phyloP scores from a whole-genome alignment of 1,140 invertebrate species.

The Conus ventricosus region DNA sequence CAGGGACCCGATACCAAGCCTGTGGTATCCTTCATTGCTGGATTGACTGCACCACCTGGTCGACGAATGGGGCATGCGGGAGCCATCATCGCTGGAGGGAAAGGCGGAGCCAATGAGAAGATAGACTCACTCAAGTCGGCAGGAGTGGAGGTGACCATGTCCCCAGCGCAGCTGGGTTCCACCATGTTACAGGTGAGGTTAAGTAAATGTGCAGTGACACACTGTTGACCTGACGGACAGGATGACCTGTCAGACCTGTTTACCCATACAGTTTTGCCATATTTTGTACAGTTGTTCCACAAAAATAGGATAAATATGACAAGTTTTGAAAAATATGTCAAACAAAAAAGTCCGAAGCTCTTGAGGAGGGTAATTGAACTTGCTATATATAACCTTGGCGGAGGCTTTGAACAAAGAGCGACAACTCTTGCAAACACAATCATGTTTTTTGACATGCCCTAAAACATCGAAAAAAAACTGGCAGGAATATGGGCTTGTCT shows the following conservation, averaged over 20 bases:
- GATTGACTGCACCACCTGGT: constrained; percentile 97
- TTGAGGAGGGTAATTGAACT: no score
- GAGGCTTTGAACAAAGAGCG: no score
- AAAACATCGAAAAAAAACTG: no score
- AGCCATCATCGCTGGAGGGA: constrained; percentile 98
- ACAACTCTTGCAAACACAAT: no score
- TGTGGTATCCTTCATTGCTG: constrained; percentile 99
- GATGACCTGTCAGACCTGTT: not conserved
- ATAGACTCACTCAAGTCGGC: constrained; percentile 96
- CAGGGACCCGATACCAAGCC: constrained; percentile 96
- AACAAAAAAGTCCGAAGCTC: no score
- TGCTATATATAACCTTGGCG: no score
- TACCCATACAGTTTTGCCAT: not conserved
- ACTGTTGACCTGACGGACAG: not conserved
- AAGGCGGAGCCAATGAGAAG: constrained; percentile 98
- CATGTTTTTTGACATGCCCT: no score
- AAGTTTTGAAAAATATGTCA: no score
- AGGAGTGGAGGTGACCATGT: constrained; percentile 94
- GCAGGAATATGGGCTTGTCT: no score
- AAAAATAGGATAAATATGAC: no score
- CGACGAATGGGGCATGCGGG: constrained; percentile 99
- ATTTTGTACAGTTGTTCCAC: not conserved
- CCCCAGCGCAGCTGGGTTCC: constrained; percentile 96
- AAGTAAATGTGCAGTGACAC: no score
- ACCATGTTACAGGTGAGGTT: constrained; percentile 85